phyloP scores from a whole-genome alignment of 2,888 invertebrate genomes.

The Scrobipalpa costella region DNA sequence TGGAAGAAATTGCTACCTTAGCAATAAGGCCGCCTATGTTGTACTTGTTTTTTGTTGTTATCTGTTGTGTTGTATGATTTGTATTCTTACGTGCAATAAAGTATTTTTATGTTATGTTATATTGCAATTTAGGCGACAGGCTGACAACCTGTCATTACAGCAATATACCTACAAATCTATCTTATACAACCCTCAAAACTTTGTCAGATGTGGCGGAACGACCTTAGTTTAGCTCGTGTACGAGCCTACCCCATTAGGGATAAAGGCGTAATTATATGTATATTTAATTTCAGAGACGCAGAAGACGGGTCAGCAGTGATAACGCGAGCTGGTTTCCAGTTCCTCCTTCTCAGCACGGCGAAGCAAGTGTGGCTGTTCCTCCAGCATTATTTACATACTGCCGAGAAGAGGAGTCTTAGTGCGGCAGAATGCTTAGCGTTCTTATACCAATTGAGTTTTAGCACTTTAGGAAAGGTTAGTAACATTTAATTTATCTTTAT shows the following conservation, averaged over 20 bases:
- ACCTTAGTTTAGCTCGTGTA: not conserved
- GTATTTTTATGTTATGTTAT: too few relatives aligned
- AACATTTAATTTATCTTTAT: too few relatives aligned
- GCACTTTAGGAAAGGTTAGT: constrained; percentile 91
- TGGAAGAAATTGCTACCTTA: too few relatives aligned
- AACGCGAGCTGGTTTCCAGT: constrained; percentile 98
- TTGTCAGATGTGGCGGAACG: too few relatives aligned
- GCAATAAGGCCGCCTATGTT: too few relatives aligned
- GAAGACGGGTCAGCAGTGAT: constrained; percentile 92
- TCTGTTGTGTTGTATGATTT: too few relatives aligned
- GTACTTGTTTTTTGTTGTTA: too few relatives aligned
- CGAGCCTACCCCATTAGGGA: not conserved
- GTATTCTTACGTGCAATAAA: too few relatives aligned
- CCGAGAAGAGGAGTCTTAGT: constrained; percentile 91
- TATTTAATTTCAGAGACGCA: constrained; percentile 81
- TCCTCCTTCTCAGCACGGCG: constrained; percentile 94
- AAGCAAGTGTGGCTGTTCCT: constrained; percentile 99
- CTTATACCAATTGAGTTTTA: constrained; percentile 97
- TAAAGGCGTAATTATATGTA: not conserved
- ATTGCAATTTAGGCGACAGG: too few relatives aligned
- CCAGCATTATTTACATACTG: constrained; percentile 96
- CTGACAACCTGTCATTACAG: too few relatives aligned
- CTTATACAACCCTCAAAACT: too few relatives aligned
- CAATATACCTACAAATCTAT: too few relatives aligned
- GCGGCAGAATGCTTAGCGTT: constrained; percentile 96